Base-by-base conservation (phyloP, 2,113 vertebrate species). In the Apeltes quadracus region DNA sequence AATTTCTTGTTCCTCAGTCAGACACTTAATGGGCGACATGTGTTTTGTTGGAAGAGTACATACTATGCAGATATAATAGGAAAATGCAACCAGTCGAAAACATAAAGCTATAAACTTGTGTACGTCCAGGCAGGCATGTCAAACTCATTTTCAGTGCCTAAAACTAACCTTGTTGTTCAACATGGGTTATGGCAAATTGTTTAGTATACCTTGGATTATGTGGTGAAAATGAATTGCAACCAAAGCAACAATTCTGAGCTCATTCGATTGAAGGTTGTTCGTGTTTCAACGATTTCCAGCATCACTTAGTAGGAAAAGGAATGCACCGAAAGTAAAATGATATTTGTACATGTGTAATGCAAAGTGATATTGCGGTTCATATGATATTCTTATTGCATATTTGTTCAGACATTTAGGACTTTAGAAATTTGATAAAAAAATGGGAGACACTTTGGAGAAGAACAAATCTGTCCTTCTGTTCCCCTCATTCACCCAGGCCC, bases 401-500 rank as follows among this genome's bases (percentile, higher is more conserved):
- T 20, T 50, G 46, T 50, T 43, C 22, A 38, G 56, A 38, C n/a
- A 14, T 39, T 39, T 38, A 22, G 4, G n/a, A 5, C 32, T 34
- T 34, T 7, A 34, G 32, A 34, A n/a, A 34, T 34, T 34, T 34
- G 32, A 34, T 7, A 34, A 34, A 32, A 32, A 34, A 34, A 34
- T 63, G 20, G 27, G 43, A n/a, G 3, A 13, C 36, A 6, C 20
- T 41, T 32, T 67, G 22, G 11, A 39, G n/a, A 2, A 32, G 38
- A 43, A 69, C 20, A 48, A 61, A 79, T 88, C 69, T 53, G 67
- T 77, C 83, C 79, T 78, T 84, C 80, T 84, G 66, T 80, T 79
- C 44, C 76, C 58, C 77, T 66, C 25, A 11, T 72, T 64, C 78
- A 62, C 64, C 5, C 4, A 13, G 36, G 43, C 38, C 16, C 61